phyloP scores from a whole-genome alignment of 23 tunicate species.

The Oikopleura dioica region DNA sequence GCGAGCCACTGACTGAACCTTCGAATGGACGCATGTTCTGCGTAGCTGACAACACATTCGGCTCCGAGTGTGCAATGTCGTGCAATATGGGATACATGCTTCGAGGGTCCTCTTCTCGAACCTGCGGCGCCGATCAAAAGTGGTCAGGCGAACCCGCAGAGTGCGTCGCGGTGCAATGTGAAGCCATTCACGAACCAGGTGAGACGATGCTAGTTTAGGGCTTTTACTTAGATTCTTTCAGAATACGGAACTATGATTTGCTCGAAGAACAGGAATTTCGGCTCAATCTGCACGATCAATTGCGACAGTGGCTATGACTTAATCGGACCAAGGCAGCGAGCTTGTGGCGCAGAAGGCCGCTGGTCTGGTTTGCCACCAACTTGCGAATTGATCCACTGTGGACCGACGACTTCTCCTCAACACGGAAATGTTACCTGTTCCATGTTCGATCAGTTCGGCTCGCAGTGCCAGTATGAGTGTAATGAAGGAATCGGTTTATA shows the following conservation, averaged over 20 bases:
- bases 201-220: no score
- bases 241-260: constrained; percentile 30
- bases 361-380: constrained; percentile 24
- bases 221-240: no score
- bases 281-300: constrained; percentile 29
- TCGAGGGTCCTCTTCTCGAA: constrained; percentile 22
- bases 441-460: constrained; percentile 22
- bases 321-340: constrained; percentile 28
- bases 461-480: constrained; percentile 35
- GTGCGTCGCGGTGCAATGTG: constrained; percentile 55
- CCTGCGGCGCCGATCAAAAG: constrained; percentile 21
- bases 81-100: constrained; percentile 50
- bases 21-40: constrained; percentile 18
- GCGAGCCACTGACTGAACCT: not conserved
- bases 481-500: constrained; percentile 22
- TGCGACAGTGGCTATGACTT: constrained; percentile 53
- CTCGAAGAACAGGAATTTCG: constrained; percentile 22
- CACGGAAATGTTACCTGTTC: constrained; percentile 40
- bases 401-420: constrained; percentile 19
- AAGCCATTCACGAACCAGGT: constrained; percentile 28
- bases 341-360: constrained; percentile 28
- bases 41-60: constrained; percentile 22
- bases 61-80: constrained; percentile 32
- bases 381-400: constrained; percentile 32
- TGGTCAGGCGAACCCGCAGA: constrained; percentile 35